Evolutionary conservation across 2,113 vertebrate genomes (phyloP).

Genomic region (Megaceryle torquata): DNA sequence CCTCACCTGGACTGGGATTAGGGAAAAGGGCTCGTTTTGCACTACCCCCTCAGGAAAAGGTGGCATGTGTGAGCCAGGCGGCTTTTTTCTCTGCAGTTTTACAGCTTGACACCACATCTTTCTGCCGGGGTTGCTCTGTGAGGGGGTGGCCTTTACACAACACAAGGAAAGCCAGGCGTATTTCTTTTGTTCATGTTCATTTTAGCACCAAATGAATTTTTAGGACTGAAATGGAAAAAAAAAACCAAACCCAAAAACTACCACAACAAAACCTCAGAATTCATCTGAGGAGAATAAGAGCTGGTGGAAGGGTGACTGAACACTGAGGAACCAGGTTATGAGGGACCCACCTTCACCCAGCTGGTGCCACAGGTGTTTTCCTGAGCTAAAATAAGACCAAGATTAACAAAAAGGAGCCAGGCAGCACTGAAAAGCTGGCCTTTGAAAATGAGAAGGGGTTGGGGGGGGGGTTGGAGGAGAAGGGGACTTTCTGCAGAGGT

Average conservation of each 20-base stretch:
- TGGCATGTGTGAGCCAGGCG: not conserved
- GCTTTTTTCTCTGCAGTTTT: not conserved
- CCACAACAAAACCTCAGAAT: not conserved
- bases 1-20: not conserved
- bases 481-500: fast-evolving
- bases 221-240: not conserved
- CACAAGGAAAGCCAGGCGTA: not conserved
- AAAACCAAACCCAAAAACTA: not conserved
- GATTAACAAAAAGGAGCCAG: fast-evolving
- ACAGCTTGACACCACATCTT: not conserved
- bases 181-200: fast-evolving
- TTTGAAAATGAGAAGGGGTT: fast-evolving
- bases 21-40: not conserved
- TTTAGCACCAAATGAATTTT: not conserved
- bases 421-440: not conserved
- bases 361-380: not conserved
- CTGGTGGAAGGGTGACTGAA: fast-evolving
- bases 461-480: fast-evolving
- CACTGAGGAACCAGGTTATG: fast-evolving
- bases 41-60: fast-evolving
- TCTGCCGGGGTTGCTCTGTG: not conserved
- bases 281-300: not conserved
- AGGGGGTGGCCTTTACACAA: not conserved
- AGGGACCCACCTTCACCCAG: not conserved
- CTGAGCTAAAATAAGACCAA: not conserved